Conservation (phyloP, 2,888 invertebrate species). For the Eupithecia abbreviata region DNA sequence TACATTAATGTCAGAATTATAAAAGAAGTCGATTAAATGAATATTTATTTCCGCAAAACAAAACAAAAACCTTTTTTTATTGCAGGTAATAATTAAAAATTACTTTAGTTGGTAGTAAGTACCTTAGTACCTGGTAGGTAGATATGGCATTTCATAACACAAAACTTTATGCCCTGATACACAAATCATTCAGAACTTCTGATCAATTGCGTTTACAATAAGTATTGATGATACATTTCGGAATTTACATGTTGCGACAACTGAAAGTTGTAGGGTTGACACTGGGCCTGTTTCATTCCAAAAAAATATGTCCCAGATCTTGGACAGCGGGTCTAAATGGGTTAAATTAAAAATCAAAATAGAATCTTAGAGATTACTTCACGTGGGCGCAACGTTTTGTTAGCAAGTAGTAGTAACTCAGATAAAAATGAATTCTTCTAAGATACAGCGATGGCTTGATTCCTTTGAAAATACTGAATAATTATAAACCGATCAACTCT, state of each 20-base stretch:
- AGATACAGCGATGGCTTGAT: neutral
- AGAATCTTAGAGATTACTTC: neutral
- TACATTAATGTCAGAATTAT: no score
- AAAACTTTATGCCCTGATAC: slow-evolving; percentile 22
- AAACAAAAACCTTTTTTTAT: neutral
- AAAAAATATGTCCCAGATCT: neutral
- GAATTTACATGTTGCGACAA: slow-evolving; percentile 25
- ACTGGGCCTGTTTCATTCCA: neutral
- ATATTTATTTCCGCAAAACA: neutral
- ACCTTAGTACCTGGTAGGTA: neutral
- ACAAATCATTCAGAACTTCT: slow-evolving; percentile 29
- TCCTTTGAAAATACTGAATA: neutral
- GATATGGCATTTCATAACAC: neutral
- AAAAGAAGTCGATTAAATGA: neutral
- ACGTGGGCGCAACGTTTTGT: neutral
- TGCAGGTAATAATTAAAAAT: no score
- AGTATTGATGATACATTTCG: slow-evolving; percentile 24
- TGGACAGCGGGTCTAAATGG: no score
- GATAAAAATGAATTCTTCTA: neutral
- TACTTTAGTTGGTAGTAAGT: no score
- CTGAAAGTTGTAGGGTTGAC: slow-evolving; percentile 28
- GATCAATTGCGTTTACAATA: slow-evolving; percentile 35
- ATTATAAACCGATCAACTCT: neutral
- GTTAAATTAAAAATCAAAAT: neutral
- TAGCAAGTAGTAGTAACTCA: no score